Conservation (phyloP, 2,797 vertebrate genomes). For the Catamblyrhynchus diadema region DNA sequence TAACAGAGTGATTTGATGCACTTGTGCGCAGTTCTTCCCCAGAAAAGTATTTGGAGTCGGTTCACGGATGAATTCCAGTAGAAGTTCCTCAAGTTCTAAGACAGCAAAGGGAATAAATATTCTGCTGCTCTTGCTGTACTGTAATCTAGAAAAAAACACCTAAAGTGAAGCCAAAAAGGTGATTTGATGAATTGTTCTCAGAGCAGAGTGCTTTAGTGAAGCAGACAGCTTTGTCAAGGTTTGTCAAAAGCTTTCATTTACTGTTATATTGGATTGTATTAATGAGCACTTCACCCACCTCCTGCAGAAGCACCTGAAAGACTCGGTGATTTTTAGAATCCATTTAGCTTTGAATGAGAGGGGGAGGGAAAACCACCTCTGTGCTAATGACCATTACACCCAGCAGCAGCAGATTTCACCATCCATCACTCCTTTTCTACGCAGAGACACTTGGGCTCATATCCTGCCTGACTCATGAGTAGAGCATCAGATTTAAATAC, state of each 20-base stretch:
- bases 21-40: neutral
- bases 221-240: neutral
- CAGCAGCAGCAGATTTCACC: neutral
- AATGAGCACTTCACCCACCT: neutral
- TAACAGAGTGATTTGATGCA: neutral
- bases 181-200: neutral
- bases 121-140: neutral
- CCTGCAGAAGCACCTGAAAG: constrained; percentile 3
- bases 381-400: neutral
- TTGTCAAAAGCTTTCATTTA: neutral
- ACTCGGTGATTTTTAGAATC: neutral
- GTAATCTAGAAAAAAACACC: neutral
- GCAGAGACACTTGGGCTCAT: neutral
- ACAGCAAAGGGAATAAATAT: neutral
- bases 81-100: neutral
- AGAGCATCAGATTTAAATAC: neutral
- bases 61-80: neutral
- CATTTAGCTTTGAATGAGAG: neutral
- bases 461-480: neutral
- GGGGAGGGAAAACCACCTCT: neutral
- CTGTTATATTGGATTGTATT: neutral
- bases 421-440: neutral
- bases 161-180: neutral
- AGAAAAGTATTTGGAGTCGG: neutral
- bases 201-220: neutral